Percentiles rank a stretch among this genome's conserved stretches.
Conservation (phyloP, 2,888 invertebrate genomes). For the Spodoptera picta region DNA sequence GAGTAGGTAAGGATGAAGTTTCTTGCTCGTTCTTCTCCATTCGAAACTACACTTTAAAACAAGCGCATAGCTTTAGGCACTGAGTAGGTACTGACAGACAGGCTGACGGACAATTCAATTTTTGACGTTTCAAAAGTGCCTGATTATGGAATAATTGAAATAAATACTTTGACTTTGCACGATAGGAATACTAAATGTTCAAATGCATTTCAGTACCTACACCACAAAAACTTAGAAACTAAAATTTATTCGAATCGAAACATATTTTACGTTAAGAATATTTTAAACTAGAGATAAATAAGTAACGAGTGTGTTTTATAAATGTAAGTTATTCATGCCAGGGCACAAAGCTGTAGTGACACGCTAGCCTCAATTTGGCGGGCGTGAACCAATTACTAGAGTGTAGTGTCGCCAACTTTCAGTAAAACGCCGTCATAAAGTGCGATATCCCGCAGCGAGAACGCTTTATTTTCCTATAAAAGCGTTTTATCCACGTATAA, state of each 20-base stretch:
- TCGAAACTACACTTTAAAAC: too few relatives aligned
- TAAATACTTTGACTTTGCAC: too few relatives aligned
- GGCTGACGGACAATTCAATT: too few relatives aligned
- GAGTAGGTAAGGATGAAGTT: too few relatives aligned
- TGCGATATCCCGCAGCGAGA: constrained; percentile 86
- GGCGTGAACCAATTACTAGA: constrained; percentile 81
- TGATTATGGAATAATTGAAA: too few relatives aligned
- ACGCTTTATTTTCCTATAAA: constrained; percentile 88
- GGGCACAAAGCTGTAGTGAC: constrained; percentile 53
- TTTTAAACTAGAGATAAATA: constrained; percentile 32
- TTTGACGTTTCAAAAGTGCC: too few relatives aligned
- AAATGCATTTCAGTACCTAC: neutral
- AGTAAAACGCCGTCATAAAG: constrained; percentile 86
- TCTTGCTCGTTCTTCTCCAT: too few relatives aligned
- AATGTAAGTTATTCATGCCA: constrained; percentile 40
- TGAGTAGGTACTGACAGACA: too few relatives aligned
- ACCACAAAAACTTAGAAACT: constrained; percentile 6
- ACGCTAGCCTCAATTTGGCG: constrained; percentile 75
- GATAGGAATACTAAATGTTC: too few relatives aligned
- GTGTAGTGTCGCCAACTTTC: constrained; percentile 85
- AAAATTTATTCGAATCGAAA: constrained; percentile 3
- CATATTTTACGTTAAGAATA: constrained; percentile 6
- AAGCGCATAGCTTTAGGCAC: too few relatives aligned
- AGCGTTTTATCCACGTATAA: constrained; percentile 88
- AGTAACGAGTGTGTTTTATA: constrained; percentile 36